Percentiles rank a stretch among this genome's conserved stretches.
Conservation (phyloP, 2,113 vertebrate species). For the Cygnus atratus region DNA sequence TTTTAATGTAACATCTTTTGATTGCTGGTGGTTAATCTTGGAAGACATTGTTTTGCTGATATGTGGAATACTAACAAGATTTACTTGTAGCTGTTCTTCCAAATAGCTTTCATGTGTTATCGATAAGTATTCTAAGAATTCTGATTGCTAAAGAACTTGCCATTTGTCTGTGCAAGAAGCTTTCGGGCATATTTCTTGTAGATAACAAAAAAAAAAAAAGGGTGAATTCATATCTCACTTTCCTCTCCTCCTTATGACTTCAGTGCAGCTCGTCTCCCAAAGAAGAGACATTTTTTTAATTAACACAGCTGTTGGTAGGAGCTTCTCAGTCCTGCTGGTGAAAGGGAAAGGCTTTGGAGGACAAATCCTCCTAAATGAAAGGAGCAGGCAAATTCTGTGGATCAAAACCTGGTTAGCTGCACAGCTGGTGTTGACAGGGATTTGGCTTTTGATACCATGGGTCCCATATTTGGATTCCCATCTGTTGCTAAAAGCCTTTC, state of each 20-base stretch:
- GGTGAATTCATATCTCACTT: background rate
- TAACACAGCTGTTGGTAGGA: background rate
- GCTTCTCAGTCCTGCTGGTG: background rate
- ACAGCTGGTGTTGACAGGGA: background rate
- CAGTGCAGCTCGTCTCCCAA: background rate
- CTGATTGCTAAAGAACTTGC: background rate
- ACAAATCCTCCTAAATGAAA: background rate
- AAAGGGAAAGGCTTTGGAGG: background rate
- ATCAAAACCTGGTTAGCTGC: background rate
- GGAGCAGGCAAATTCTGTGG: background rate
- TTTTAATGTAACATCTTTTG: background rate
- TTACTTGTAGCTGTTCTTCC: background rate
- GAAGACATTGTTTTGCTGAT: background rate
- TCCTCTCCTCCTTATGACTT: background rate
- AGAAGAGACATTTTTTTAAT: background rate
- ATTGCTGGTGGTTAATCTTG: background rate
- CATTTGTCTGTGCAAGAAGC: no score
- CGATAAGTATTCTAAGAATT: background rate
- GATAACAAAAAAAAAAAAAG: background rate
- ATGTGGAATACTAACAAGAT: background rate
- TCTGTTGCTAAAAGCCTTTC: background rate
- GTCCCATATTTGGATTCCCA: background rate
- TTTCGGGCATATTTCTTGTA: background rate
- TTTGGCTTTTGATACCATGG: background rate
- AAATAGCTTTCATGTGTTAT: background rate